Evolutionary conservation across 2,888 invertebrate species (phyloP).

Genomic region (Hypena proboscidalis): DNA sequence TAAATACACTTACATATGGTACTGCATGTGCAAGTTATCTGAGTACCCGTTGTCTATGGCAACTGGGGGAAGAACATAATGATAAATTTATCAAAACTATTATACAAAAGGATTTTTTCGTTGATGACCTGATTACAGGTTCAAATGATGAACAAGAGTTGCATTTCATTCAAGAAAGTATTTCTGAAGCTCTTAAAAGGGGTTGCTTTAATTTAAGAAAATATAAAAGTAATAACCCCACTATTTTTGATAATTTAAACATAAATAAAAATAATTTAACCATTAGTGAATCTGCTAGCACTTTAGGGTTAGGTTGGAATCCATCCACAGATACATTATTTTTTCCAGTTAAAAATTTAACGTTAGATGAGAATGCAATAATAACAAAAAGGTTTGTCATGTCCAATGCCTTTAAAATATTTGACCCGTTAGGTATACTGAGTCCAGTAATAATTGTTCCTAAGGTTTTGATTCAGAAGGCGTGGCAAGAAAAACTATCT

Average conservation of each 20-base stretch:
- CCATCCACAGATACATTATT: constrained; percentile 20
- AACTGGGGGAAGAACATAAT: no score
- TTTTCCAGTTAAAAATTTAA: constrained; percentile 28
- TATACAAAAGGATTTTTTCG: no score
- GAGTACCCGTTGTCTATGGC: no score
- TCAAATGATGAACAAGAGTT: no score
- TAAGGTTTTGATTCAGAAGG: constrained; percentile 7
- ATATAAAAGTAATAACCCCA: constrained; percentile 25
- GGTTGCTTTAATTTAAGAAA: constrained; percentile 34
- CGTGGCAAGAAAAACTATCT: constrained; percentile 21
- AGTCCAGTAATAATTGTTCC: constrained; percentile 13
- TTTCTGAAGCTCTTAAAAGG: constrained; percentile 5
- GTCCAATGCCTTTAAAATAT: constrained; percentile 23
- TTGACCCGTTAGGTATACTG: constrained; percentile 24
- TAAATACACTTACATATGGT: no score
- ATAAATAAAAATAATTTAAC: constrained; percentile 22
- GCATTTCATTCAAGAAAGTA: no score
- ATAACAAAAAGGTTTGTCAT: constrained; percentile 24
- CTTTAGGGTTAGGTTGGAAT: constrained; percentile 26
- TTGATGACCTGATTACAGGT: no score
- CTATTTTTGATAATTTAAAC: constrained; percentile 11
- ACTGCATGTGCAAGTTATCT: no score
- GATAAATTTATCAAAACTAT: no score
- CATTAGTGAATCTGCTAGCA: constrained; percentile 31
- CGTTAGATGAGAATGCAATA: neutral